Conservation (phyloP, 2,113 vertebrate species). For the Amblyopsis rosae region DNA sequence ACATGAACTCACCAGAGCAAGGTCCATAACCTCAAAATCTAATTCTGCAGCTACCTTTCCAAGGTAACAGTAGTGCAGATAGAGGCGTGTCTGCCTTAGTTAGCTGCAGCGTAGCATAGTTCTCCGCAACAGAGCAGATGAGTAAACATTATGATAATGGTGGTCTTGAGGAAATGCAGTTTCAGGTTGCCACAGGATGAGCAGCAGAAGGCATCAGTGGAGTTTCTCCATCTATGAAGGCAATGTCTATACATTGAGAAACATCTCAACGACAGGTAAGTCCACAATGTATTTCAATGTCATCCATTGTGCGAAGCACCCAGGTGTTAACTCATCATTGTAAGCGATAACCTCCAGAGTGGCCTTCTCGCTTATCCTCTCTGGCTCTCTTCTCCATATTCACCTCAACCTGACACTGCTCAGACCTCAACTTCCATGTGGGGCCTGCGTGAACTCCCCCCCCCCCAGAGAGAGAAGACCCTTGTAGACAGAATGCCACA, state of each 20-base stretch:
- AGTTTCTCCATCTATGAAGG: conserved; percentile 35
- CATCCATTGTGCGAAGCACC: neutral
- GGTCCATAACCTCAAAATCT: conserved; percentile 64
- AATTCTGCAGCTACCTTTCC: conserved; percentile 64
- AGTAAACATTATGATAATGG: conserved; percentile 13
- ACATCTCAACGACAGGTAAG: neutral
- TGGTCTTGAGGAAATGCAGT: neutral
- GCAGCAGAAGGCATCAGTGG: conserved; percentile 23
- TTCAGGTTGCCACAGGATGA: conserved; percentile 44
- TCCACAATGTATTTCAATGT: neutral
- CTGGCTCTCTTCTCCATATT: conserved; percentile 27
- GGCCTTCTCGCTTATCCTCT: neutral
- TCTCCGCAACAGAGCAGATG: conserved; percentile 5
- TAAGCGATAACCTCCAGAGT: conserved; percentile 18
- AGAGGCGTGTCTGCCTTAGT: conserved; percentile 9
- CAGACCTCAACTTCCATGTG: conserved; percentile 37
- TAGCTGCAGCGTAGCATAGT: neutral
- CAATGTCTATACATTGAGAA: neutral
- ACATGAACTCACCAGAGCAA: conserved; percentile 59
- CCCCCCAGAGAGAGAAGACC: conserved; percentile 48
- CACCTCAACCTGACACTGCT: conserved; percentile 52
- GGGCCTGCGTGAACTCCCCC: conserved; percentile 50
- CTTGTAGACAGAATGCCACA: conserved; percentile 52
- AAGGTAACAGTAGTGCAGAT: conserved; percentile 48
- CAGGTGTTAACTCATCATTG: conserved; percentile 34